phyloP scores from a whole-genome alignment of 2,113 vertebrate genomes.

The Harpagus bidentatus region DNA sequence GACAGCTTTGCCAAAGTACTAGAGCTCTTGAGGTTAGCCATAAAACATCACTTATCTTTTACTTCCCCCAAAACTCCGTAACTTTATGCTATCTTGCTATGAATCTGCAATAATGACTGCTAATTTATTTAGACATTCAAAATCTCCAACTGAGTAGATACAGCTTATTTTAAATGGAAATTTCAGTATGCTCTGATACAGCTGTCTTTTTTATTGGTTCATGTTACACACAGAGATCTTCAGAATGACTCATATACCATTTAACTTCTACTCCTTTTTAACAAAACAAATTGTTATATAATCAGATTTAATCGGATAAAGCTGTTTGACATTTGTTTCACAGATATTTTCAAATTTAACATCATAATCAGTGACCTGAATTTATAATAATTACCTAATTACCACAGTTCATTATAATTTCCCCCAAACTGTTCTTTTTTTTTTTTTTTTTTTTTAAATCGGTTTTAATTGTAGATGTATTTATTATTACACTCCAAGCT shows the following conservation, averaged over 20 bases:
- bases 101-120: background rate
- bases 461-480: background rate
- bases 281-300: background rate
- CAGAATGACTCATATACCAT: background rate
- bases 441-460: background rate
- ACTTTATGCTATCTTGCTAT: background rate
- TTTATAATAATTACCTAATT: background rate
- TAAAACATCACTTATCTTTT: background rate
- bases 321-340: background rate
- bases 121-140: constrained; percentile 21
- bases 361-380: background rate
- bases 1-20: background rate
- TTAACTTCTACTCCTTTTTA: background rate
- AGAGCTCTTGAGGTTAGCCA: background rate
- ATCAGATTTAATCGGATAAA: background rate
- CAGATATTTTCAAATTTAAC: background rate
- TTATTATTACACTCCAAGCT: background rate
- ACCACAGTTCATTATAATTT: background rate
- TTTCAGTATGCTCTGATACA: background rate
- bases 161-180: background rate
- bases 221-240: background rate
- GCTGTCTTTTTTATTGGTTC: background rate
- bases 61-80: background rate
- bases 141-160: background rate
- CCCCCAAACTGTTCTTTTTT: background rate